Evolutionary conservation across 1,140 invertebrate genomes (phyloP).

Genomic region (Rhysida immarginata): DNA sequence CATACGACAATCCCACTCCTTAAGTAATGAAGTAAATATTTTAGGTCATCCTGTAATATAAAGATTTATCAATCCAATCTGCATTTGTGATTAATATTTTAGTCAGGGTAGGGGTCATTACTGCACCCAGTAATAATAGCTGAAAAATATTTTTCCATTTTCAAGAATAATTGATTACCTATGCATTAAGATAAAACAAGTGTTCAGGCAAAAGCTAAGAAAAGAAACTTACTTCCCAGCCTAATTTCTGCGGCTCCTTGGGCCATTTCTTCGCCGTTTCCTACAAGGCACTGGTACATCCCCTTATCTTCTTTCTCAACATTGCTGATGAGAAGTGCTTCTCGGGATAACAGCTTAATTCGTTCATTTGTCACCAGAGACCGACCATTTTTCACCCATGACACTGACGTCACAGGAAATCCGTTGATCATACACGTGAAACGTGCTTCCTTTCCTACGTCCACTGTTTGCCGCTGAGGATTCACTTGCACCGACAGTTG

Average conservation of each 20-base stretch:
- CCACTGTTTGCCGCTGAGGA: slow-evolving; percentile 38
- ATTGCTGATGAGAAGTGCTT: slow-evolving; percentile 25
- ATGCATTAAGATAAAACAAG: too few relatives aligned
- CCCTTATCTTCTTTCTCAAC: slow-evolving; percentile 27
- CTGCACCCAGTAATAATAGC: too few relatives aligned
- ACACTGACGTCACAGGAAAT: slow-evolving; percentile 18
- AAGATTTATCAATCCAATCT: too few relatives aligned
- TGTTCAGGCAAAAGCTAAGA: too few relatives aligned
- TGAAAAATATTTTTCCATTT: too few relatives aligned
- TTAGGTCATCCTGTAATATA: too few relatives aligned
- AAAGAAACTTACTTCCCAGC: slow-evolving; percentile 31
- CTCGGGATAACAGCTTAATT: slow-evolving; percentile 12
- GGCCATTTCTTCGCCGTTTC: slow-evolving; percentile 23
- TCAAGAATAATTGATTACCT: too few relatives aligned
- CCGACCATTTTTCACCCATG: slow-evolving; percentile 27
- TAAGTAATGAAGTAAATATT: too few relatives aligned
- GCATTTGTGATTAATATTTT: too few relatives aligned
- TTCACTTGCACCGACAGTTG: slow-evolving; percentile 37
- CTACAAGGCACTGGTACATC: slow-evolving; percentile 43
- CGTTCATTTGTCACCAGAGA: slow-evolving; percentile 34
- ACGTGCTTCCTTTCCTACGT: slow-evolving; percentile 37
- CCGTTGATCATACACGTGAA: slow-evolving; percentile 32
- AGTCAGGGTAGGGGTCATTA: too few relatives aligned
- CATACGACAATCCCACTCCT: too few relatives aligned
- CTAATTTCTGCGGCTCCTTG: slow-evolving; percentile 28